These are phyloP conservation scores for Aphidius colemani DNA, from an alignment of 2,888 invertebrate species.

Conservation along the genomic window DNA sequence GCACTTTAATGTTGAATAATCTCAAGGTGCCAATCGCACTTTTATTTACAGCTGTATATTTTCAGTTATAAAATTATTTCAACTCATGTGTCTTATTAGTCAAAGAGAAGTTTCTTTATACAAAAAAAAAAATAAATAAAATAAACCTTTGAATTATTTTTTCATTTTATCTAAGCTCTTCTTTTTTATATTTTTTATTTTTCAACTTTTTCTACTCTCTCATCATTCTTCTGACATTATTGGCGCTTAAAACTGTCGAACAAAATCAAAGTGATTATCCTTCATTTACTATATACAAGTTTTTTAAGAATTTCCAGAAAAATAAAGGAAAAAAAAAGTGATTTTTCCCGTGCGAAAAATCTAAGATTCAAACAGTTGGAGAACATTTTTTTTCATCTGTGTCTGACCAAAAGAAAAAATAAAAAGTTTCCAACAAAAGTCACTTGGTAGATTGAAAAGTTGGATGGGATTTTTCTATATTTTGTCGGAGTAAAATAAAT, in stretches of 20 bases:
- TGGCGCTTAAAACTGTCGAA: background rate
- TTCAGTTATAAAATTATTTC: no score
- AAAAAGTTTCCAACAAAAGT: constrained; percentile 25
- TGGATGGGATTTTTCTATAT: constrained; percentile 14
- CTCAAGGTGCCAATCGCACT: constrained; percentile 6
- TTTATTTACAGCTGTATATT: background rate
- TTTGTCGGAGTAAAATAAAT: background rate
- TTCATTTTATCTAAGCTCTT: no score
- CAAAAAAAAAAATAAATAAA: no score
- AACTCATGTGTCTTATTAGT: no score
- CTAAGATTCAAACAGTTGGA: constrained; percentile 18
- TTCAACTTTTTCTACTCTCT: background rate
- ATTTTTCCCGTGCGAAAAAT: constrained; percentile 22
- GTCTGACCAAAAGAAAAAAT: background rate
- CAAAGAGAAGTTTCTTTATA: no score
- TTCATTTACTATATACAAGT: no score
- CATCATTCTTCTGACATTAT: background rate
- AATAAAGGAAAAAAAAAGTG: no score
- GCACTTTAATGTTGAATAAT: constrained; percentile 1
- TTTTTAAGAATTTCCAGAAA: no score
- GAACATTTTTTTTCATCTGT: background rate
- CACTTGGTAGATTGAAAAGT: constrained; percentile 24
- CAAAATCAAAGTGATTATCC: constrained; percentile 1
- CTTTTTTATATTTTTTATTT: no score
- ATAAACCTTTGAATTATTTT: no score